These are phyloP conservation scores for Lynx canadensis DNA, from an alignment of 2,113 vertebrate genomes.

Conservation along the genomic window DNA sequence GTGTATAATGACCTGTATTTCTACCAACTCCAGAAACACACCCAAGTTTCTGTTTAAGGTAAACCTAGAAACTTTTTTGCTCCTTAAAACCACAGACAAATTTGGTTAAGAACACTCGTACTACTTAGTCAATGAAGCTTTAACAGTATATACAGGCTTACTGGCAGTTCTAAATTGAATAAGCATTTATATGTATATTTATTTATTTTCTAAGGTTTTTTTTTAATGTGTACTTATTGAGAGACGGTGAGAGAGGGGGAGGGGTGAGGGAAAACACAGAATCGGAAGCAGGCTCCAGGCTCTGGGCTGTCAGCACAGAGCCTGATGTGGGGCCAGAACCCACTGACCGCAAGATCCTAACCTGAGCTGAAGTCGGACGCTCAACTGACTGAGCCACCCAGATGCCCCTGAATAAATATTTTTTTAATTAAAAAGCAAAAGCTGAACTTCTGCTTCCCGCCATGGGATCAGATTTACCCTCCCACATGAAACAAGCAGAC, in stretches of 20 bases:
- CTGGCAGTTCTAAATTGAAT: background rate
- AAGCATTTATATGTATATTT: background rate
- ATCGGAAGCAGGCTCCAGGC: no score
- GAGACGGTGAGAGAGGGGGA: no score
- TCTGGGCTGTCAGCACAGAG: no score
- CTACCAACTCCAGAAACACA: background rate
- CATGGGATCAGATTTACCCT: background rate
- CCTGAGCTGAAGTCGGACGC: no score
- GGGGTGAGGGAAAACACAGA: no score
- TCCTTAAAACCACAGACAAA: background rate
- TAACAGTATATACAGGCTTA: background rate
- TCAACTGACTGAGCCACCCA: no score
- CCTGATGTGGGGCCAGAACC: no score
- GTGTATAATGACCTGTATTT: background rate
- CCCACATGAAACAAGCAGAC: background rate
- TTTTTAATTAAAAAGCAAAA: background rate
- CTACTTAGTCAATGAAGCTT: background rate
- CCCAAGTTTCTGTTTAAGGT: background rate
- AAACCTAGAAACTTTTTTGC: slow-evolving; percentile 3
- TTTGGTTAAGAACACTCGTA: background rate
- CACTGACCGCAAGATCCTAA: no score
- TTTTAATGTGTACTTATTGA: no score
- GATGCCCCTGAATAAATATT: background rate
- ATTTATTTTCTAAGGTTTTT: no score
- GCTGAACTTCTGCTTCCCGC: background rate